Conservation (phyloP, 2,113 vertebrate species). For the Parus major region DNA sequence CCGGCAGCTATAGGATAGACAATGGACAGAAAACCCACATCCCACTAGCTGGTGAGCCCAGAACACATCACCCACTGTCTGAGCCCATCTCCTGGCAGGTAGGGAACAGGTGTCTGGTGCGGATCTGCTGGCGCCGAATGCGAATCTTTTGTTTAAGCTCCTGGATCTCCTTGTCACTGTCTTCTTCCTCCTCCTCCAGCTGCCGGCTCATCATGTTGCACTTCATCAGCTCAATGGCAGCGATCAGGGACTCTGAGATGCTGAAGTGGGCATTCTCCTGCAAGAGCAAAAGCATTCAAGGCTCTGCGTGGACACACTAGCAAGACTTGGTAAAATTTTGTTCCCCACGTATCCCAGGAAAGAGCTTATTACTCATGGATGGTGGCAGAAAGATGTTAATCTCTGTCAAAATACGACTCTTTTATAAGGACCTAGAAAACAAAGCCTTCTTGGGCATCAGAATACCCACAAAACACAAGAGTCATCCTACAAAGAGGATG, state of each 20-base stretch:
- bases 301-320: background rate
- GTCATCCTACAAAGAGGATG: background rate
- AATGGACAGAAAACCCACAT: background rate
- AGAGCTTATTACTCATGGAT: background rate
- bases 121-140: slow-evolving; percentile 91
- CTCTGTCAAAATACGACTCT: background rate
- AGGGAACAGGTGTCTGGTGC: slow-evolving; percentile 77
- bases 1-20: background rate
- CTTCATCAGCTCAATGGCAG: slow-evolving; percentile 98
- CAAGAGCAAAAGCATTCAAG: background rate
- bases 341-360: background rate
- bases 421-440: background rate
- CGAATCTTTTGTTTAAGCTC: slow-evolving; percentile 97
- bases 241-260: slow-evolving; percentile 95
- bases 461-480: background rate
- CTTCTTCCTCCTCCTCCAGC: slow-evolving; percentile 85
- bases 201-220: slow-evolving; percentile 88
- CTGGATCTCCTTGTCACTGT: slow-evolving; percentile 92
- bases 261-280: slow-evolving; percentile 99
- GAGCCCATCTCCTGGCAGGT: slow-evolving; percentile 66
- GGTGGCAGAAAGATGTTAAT: background rate
- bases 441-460: background rate
- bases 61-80: slow-evolving; percentile 71
- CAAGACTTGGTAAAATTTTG: background rate
- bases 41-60: background rate